Evolutionary conservation across 2,888 invertebrate species (phyloP).

Genomic region (Drosophila quasianomalipes): DNA sequence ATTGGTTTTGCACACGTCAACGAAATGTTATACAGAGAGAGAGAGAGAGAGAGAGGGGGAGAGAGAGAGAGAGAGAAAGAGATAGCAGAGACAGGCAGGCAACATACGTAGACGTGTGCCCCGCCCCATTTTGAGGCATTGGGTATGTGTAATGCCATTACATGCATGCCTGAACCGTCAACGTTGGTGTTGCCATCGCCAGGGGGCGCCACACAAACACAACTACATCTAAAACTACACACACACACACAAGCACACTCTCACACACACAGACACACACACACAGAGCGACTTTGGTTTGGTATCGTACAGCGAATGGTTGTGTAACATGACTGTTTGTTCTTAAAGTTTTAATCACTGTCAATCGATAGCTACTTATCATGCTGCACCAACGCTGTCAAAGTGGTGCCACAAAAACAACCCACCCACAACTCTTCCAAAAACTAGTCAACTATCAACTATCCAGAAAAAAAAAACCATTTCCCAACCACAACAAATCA

Average conservation of each 20-base stretch:
- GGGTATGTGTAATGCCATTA: slow-evolving; percentile 70
- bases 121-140: slow-evolving; percentile 20
- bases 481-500: neutral
- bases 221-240: slow-evolving; percentile 4
- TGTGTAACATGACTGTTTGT: slow-evolving; percentile 77
- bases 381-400: slow-evolving; percentile 62
- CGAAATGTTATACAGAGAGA: slow-evolving; percentile 70
- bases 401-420: slow-evolving; percentile 4
- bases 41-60: slow-evolving; percentile 14
- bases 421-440: neutral
- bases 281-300: slow-evolving; percentile 1
- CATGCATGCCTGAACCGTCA: slow-evolving; percentile 67
- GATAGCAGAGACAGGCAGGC: slow-evolving; percentile 17
- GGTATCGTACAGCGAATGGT: slow-evolving; percentile 30
- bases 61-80: neutral
- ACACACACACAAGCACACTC: neutral
- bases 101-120: slow-evolving; percentile 38
- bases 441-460: neutral
- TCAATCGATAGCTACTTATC: slow-evolving; percentile 81
- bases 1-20: slow-evolving; percentile 83
- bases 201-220: slow-evolving; percentile 15
- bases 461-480: neutral
- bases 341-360: slow-evolving; percentile 81
- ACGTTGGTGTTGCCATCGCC: slow-evolving; percentile 25
- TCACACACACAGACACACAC: neutral